phyloP scores from a whole-genome alignment of 1,140 invertebrate genomes.

The Capitella teleta region DNA sequence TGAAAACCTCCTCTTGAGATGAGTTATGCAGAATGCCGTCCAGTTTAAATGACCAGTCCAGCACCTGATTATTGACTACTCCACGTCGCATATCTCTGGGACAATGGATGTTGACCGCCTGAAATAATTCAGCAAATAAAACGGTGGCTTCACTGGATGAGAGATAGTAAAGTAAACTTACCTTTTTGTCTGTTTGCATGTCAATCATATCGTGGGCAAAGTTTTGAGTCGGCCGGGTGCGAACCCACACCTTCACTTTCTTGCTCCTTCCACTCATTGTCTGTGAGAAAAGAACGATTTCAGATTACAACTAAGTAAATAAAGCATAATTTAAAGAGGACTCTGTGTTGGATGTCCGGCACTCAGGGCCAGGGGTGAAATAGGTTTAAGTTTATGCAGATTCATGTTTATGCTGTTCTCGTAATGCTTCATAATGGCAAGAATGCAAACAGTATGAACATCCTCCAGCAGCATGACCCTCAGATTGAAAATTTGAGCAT shows the following conservation, averaged over 20 bases:
- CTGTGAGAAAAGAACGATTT: too few species aligned
- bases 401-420: too few species aligned
- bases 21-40: conserved; percentile 41
- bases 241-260: conserved; percentile 37
- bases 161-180: conserved; percentile 10
- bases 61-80: conserved; percentile 42
- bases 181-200: conserved; percentile 31
- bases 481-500: too few species aligned
- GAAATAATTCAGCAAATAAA: conserved; percentile 9
- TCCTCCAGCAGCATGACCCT: too few species aligned
- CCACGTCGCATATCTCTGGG: conserved; percentile 32
- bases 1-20: conserved; percentile 35
- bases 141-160: background rate
- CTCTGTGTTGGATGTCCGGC: too few species aligned
- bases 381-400: too few species aligned
- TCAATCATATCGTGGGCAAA: conserved; percentile 38
- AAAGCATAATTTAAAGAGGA: too few species aligned
- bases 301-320: too few species aligned
- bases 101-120: conserved; percentile 36
- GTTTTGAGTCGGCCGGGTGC: conserved; percentile 35
- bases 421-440: too few species aligned
- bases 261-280: conserved; percentile 19
- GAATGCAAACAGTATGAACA: too few species aligned
- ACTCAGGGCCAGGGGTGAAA: too few species aligned
- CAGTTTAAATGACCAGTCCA: conserved; percentile 38